phyloP scores from a whole-genome alignment of 1,140 invertebrate genomes.

The Magallana gigas region DNA sequence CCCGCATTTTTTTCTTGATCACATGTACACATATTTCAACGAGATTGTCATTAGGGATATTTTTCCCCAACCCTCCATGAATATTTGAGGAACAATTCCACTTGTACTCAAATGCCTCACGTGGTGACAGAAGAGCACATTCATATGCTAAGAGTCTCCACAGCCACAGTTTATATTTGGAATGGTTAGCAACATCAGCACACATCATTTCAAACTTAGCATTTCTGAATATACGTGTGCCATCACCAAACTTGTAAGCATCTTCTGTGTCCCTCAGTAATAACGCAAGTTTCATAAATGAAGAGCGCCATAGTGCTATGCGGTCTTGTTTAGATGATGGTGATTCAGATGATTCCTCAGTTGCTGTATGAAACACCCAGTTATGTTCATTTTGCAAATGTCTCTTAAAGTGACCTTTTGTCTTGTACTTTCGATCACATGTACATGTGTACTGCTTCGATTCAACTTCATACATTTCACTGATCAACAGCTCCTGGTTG shows the following conservation, averaged over 20 bases:
- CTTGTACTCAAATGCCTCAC: slow-evolving; percentile 21
- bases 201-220: slow-evolving; percentile 39
- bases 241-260: slow-evolving; percentile 50
- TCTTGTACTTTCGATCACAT: slow-evolving; percentile 43
- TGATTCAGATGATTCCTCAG: not conserved
- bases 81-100: slow-evolving; percentile 44
- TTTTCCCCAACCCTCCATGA: slow-evolving; percentile 32
- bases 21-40: slow-evolving; percentile 33
- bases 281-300: slow-evolving; percentile 52
- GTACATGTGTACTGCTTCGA: slow-evolving; percentile 29
- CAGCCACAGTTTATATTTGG: slow-evolving; percentile 41
- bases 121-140: slow-evolving; percentile 17
- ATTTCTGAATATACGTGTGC: slow-evolving; percentile 39
- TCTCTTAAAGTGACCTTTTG: slow-evolving; percentile 10
- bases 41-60: slow-evolving; percentile 49
- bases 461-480: slow-evolving; percentile 15
- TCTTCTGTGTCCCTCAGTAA: slow-evolving; percentile 50
- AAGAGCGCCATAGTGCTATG: slow-evolving; percentile 40
- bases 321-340: too few relatives aligned
- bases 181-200: slow-evolving; percentile 33
- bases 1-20: slow-evolving; percentile 38
- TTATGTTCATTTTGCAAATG: slow-evolving; percentile 37
- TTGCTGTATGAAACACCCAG: not conserved
- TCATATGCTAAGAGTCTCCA: slow-evolving; percentile 1
- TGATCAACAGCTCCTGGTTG: not conserved